Evolutionary conservation across 2,113 vertebrate species (phyloP), one percentile per base, ranked within the genome.

Genomic region (Noturus placidus): DNA sequence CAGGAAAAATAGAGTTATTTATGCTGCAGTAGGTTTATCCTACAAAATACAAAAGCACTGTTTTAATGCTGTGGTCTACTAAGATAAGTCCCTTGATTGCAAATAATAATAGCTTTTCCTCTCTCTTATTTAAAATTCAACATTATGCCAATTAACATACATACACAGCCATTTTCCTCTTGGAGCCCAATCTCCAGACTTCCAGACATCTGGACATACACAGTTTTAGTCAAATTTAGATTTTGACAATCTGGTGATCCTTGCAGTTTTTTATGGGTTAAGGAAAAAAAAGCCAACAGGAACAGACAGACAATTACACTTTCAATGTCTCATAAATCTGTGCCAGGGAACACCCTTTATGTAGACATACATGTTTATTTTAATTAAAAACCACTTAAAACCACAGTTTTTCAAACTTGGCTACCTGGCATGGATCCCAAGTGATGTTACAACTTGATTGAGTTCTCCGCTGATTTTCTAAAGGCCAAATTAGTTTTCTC

Each of bases 381-480:
- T 81, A 63, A 89, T 54, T 54, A 80, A 15, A 57, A 77, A 50
- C 3, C 50, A n/a, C 61, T 84, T 70, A 52, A 83, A 84, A 46
- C 83, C 74, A 82, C 38, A 74, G n/a, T 30, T 65, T 87, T 89
- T 33, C 22, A 74, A 87, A 82, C 79, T 87, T 63, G 57, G 57
- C 63, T 61, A 50, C 81, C 56, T 67, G 56, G 38, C 13, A 77
- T 63, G 33, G 63, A 81, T 87, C 82, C 86, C 30, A 85, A 38
- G 78, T 96, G 96, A 95, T 95, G 95, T 97, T 95, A 95, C 95
- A 95, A 91, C 90, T 92, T 91, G 94, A 96, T 96, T 97, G 97
- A 97, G 97, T 96, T 97, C 96, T 97, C 96, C 95, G 95, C 95
- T 94, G 95, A 95, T 95, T 93, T 95, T 96, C 96, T 88, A 83